Percentiles rank a stretch among this genome's conserved stretches.
phyloP scores from a whole-genome alignment of 2,797 vertebrate species.

The Sylvilagus floridanus region DNA sequence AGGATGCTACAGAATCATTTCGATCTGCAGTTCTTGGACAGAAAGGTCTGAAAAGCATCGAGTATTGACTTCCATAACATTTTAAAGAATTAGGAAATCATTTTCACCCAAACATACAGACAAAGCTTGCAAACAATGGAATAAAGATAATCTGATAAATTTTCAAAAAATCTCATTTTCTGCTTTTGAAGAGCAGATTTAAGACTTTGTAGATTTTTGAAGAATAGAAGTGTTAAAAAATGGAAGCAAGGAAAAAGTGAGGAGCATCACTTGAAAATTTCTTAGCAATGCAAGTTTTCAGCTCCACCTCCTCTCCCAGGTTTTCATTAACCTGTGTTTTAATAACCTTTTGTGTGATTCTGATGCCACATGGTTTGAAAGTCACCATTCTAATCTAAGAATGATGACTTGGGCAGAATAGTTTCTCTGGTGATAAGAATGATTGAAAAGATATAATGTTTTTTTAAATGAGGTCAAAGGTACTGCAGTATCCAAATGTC shows the following conservation, averaged over 20 bases:
- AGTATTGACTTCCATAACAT: neutral
- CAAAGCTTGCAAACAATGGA: neutral
- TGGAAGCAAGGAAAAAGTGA: neutral
- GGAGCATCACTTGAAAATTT: neutral
- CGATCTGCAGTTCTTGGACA: neutral
- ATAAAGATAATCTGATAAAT: neutral
- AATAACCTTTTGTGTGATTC: neutral
- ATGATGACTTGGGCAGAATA: neutral
- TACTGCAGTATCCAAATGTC: slow-evolving; percentile 1
- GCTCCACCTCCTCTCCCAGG: neutral
- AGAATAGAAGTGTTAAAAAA: neutral
- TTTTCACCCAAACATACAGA: neutral
- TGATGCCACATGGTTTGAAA: neutral
- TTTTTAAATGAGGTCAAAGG: neutral
- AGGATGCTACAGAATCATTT: neutral
- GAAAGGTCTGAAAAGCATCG: neutral
- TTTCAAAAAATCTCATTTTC: neutral
- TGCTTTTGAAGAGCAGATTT: neutral
- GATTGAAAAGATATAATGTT: neutral
- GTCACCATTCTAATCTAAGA: neutral
- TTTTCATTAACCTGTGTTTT: neutral
- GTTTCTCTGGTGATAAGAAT: neutral
- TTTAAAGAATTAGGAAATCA: neutral
- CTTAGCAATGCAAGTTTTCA: neutral
- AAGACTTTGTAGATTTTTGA: too few relatives aligned